A percentile compares a stretch with the other conserved stretches of the same genome.
Conservation (phyloP, 2,888 invertebrate species). For the Cetonia aurata region DNA sequence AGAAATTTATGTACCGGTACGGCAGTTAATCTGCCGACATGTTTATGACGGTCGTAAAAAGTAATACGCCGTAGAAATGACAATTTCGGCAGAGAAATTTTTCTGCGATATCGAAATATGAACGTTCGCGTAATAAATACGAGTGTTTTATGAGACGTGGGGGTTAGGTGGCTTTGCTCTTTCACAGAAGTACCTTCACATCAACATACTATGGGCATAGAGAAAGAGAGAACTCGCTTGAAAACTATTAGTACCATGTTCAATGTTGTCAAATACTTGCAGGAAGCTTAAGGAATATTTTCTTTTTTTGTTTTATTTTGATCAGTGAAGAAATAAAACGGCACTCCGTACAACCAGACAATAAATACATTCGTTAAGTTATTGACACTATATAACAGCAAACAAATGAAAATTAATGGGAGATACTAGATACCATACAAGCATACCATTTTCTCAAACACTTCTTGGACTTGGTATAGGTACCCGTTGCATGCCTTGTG, state of each 20-base stretch:
- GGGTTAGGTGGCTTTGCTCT: neutral
- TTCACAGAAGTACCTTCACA: too few relatives aligned
- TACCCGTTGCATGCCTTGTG: neutral
- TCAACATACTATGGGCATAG: too few relatives aligned
- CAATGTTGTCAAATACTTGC: too few relatives aligned
- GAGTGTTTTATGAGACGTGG: slow-evolving; percentile 18
- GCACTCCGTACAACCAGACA: too few relatives aligned
- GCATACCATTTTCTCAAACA: neutral
- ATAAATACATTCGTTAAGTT: too few relatives aligned
- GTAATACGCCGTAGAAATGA: slow-evolving; percentile 35
- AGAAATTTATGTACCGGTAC: slow-evolving; percentile 32
- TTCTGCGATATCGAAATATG: slow-evolving; percentile 17
- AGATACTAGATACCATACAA: neutral
- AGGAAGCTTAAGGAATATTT: too few relatives aligned
- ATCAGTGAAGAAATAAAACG: too few relatives aligned
- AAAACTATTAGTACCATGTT: too few relatives aligned
- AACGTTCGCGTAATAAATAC: slow-evolving; percentile 19
- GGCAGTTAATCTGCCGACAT: slow-evolving; percentile 41
- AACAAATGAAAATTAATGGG: too few relatives aligned
- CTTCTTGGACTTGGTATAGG: neutral
- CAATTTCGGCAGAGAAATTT: slow-evolving; percentile 34
- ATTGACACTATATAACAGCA: too few relatives aligned
- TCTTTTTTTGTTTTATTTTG: too few relatives aligned
- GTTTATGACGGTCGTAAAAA: slow-evolving; percentile 41
- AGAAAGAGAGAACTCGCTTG: too few relatives aligned